Conservation (phyloP, 2,113 vertebrate genomes). For the Thymallus thymallus region DNA sequence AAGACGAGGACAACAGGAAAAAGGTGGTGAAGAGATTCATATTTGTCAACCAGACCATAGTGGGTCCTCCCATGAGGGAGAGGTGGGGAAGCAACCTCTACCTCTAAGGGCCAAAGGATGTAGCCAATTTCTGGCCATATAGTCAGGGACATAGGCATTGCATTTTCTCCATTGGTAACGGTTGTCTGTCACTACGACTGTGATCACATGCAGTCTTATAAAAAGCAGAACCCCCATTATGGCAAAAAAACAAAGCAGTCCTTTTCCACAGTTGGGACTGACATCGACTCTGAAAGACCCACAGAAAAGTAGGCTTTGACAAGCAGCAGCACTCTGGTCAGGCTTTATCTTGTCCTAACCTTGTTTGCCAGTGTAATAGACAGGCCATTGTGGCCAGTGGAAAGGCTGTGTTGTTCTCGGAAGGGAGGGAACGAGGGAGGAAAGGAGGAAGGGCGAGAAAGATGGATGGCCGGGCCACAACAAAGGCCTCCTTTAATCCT, state of each 20-base stretch:
- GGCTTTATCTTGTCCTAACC: slow-evolving; percentile 34
- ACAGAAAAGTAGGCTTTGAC: background rate
- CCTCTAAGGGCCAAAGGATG: background rate
- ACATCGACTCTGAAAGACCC: background rate
- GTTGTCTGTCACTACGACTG: no score
- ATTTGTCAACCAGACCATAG: no score
- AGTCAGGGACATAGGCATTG: no score
- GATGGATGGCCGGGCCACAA: slow-evolving; percentile 48
- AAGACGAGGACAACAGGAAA: slow-evolving; percentile 9
- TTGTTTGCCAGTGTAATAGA: slow-evolving; percentile 47
- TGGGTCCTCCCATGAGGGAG: background rate
- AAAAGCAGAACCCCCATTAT: no score
- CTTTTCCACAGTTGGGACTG: background rate
- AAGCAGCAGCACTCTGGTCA: slow-evolving; percentile 3
- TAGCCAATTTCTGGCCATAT: background rate
- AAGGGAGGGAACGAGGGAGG: background rate
- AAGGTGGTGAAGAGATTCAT: background rate
- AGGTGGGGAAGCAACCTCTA: no score
- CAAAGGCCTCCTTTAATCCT: slow-evolving; percentile 51
- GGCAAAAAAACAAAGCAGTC: background rate
- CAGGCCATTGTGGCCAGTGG: slow-evolving; percentile 26
- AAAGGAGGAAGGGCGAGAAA: slow-evolving; percentile 14
- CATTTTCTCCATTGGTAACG: no score
- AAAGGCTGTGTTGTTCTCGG: slow-evolving; percentile 22
- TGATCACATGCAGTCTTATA: no score